phyloP scores from a whole-genome alignment of 1,140 invertebrate species.

The Microplitis demolitor region DNA sequence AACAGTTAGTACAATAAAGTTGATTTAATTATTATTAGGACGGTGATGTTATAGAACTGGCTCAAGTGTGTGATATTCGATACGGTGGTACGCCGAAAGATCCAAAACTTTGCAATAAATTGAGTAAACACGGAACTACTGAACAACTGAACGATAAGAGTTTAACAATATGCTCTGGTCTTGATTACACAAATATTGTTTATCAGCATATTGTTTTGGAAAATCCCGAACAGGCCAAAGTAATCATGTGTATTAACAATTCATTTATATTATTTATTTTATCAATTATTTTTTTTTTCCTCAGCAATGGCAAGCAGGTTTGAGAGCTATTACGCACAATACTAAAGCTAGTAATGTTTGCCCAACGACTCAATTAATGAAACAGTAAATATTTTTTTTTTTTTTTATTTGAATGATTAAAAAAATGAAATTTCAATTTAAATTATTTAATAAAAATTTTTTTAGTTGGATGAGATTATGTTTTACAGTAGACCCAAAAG shows the following conservation, averaged over 20 bases:
- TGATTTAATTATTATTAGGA: slow-evolving; percentile 70
- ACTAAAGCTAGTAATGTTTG: slow-evolving; percentile 97
- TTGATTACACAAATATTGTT: slow-evolving; percentile 97
- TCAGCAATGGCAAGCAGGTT: slow-evolving; percentile 89
- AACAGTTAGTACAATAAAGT: neutral
- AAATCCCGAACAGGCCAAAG: slow-evolving; percentile 90
- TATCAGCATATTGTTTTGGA: slow-evolving; percentile 94
- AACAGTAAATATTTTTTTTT: slow-evolving; percentile 91
- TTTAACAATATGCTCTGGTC: slow-evolving; percentile 94
- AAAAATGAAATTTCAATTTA: too few species aligned
- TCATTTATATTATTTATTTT: slow-evolving; percentile 27
- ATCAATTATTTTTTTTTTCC: slow-evolving; percentile 39
- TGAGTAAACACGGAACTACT: slow-evolving; percentile 72
- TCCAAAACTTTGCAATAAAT: slow-evolving; percentile 79
- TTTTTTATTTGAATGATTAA: too few species aligned
- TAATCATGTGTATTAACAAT: slow-evolving; percentile 51
- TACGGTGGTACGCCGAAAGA: slow-evolving; percentile 90
- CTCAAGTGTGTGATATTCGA: slow-evolving; percentile 95
- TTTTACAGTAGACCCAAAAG: slow-evolving; percentile 88
- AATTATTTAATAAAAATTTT: slow-evolving; percentile 7
- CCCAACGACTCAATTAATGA: slow-evolving; percentile 92
- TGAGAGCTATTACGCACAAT: slow-evolving; percentile 92
- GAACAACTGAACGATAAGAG: slow-evolving; percentile 90
- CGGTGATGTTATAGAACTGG: slow-evolving; percentile 93
- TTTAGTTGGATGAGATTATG: slow-evolving; percentile 95